phyloP scores from a whole-genome alignment of 2,797 vertebrate genomes.

The Pithecia hirsuta region DNA sequence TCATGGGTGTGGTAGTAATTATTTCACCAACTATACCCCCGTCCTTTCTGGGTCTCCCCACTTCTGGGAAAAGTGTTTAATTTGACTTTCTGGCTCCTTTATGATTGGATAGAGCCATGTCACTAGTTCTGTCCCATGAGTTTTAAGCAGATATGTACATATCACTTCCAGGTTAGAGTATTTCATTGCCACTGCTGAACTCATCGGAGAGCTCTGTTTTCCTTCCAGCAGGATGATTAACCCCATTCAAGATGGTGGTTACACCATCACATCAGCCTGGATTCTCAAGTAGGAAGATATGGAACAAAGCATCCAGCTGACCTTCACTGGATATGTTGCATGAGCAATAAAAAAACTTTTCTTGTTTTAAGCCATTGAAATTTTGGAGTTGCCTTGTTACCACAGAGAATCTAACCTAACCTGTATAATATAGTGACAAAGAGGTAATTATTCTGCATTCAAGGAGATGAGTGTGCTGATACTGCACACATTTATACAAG shows the following conservation, averaged over 20 bases:
- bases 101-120: background rate
- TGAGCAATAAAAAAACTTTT: constrained; percentile 5
- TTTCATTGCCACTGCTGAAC: background rate
- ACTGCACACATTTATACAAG: background rate
- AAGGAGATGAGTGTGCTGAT: background rate
- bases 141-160: background rate
- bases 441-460: background rate
- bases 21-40: background rate
- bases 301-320: background rate
- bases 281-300: background rate
- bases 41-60: background rate
- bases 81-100: background rate
- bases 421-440: background rate
- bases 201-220: background rate
- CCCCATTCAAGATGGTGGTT: background rate
- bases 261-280: background rate
- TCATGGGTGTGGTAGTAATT: background rate
- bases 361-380: background rate
- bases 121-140: background rate
- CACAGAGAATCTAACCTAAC: background rate
- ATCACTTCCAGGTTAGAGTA: background rate
- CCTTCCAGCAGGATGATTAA: background rate
- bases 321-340: background rate
- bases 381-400: background rate
- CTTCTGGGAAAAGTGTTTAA: background rate